Evolutionary conservation across 37 sponge, comb jelly and placozoan species (phyloP).

Genomic region (Eunapius fragilis): DNA sequence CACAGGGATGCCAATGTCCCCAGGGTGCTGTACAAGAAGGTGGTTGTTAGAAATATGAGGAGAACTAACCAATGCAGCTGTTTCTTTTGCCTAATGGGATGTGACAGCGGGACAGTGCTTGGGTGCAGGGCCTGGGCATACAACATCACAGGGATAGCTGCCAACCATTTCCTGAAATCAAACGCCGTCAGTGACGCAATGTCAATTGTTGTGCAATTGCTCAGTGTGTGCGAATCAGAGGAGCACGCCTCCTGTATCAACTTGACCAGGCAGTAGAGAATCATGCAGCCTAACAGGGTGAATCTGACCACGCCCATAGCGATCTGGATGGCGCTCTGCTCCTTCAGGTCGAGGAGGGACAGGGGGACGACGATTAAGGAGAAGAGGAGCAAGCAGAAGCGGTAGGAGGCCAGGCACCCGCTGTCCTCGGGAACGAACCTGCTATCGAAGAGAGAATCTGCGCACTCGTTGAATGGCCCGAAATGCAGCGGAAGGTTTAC

Average conservation of each 20-base stretch:
- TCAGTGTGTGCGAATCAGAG: background rate
- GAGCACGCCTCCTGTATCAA: slow-evolving; percentile 22
- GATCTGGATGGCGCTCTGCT: slow-evolving; percentile 84
- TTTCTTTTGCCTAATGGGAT: slow-evolving; percentile 50
- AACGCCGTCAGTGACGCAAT: slow-evolving; percentile 12
- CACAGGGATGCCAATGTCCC: slow-evolving; percentile 58
- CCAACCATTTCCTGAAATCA: slow-evolving; percentile 61
- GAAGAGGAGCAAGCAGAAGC: slow-evolving; percentile 77
- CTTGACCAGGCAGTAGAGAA: slow-evolving; percentile 64
- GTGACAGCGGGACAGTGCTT: slow-evolving; percentile 28
- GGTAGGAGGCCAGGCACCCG: slow-evolving; percentile 63
- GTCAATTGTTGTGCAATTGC: background rate
- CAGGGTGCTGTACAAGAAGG: slow-evolving; percentile 38
- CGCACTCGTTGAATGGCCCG: slow-evolving; percentile 51
- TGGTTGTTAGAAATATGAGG: slow-evolving; percentile 8
- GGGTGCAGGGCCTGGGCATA: slow-evolving; percentile 53
- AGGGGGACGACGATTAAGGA: slow-evolving; percentile 63
- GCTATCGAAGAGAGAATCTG: slow-evolving; percentile 46
- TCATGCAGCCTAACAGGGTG: slow-evolving; percentile 57
- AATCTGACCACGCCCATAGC: slow-evolving; percentile 74
- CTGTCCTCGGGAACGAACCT: slow-evolving; percentile 32
- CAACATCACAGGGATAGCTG: slow-evolving; percentile 70
- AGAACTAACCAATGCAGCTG: slow-evolving; percentile 24
- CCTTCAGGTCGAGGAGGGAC: slow-evolving; percentile 76
- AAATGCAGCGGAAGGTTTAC: slow-evolving; percentile 80